Base-by-base conservation (phyloP, 2,888 invertebrate species). In the Himalopsyche japonica region DNA sequence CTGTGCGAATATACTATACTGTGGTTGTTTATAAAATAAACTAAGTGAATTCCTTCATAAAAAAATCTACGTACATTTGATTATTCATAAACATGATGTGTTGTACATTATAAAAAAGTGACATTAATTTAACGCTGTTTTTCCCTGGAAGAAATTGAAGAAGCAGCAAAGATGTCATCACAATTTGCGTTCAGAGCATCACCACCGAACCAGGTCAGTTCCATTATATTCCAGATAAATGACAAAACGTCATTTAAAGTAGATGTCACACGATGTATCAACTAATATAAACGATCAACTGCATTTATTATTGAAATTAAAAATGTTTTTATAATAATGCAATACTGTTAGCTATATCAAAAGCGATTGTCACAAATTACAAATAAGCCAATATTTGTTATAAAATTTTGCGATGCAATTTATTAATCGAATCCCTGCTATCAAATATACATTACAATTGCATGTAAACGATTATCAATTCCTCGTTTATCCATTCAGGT, bases 101-200 rank as follows among this genome's bases (percentile, higher is more conserved):
- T 77, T 43, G 34, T 70, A 70, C 70, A 70, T 70, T 70, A 30
- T 70, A 70, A 77, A n/a, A n/a, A 20, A 79, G 79, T 79, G 79
- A 47, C 85, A 43, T 89, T 79, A 6, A 12, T 27, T 70, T 70
- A 8, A 27, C 27, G 2, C 15, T 70, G 70, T 70, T 70, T n/a
- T n/a, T 27, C 12, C 12, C 70, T 30, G 70, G 70, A 70, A 70
- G 70, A 70, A 12, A 70, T 70, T 30, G 47, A 76, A 76, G 77
- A 81, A 34, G 24, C 32, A 70, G 70, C 70, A 7, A 90, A 90
- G 89, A 92, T 92, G 92, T 92, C 92, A 86, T 92, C 92, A 87
- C 92, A 92, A 89, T 92, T 92, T 88, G 92, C 92, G 88, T 92
- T 92, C 90, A 89, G 92, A 89, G 92, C 92, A 90, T 92, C 92